Base-by-base conservation (phyloP, 2,797 vertebrate species). In the Scleropages formosus region DNA sequence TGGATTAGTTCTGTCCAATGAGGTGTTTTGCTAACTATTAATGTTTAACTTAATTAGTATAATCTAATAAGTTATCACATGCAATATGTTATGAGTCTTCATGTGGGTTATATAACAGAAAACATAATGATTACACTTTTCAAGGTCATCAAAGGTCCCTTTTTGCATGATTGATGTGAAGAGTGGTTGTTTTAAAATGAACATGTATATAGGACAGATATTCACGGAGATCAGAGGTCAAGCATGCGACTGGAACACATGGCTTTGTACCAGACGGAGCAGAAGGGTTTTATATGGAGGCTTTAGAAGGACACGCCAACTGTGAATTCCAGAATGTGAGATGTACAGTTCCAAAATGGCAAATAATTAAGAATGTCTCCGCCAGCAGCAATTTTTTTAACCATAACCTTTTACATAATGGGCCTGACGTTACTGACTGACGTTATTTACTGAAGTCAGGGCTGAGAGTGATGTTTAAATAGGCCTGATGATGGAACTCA, bases 381-480 rank as follows among this genome's bases (percentile, higher is more conserved):
- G 13, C 18, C 44, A 9, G n/a, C 47, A 44, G 39, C 18, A 39
- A 49, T 7, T 47, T 67, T n/a, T 47, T 8, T 67, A 67, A 67
- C 22, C 44, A 15, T 68, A 68, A 51, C 46, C 66, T 46, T 66
- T 66, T 46, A 18, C 64, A n/a, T 66, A 66, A 66, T 12, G 39
- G 39, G 64, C 39, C 39, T 15, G 66, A 62, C 20, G 22, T 24
- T 62, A 61, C 10, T 22, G 59, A n/a, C 59, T 61, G 59, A 24
- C 20, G 20, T 68, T 68, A 68, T 68, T 51, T 67, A 67, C 65
- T 46, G 11, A 2, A 39, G 16, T 46, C 4, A 9, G n/a, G 39
- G 65, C 65, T 67, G 4, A 67, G 65, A 46, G 18, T 66, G n/a
- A 49, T 68, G 65, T 68, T 68, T 68, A 22, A 49, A 68, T 24